A percentile compares a stretch with the other conserved stretches of the same genome.
These are phyloP conservation scores for Glyptemys insculpta DNA, from an alignment of 2,797 vertebrate species.

Conservation along the genomic window DNA sequence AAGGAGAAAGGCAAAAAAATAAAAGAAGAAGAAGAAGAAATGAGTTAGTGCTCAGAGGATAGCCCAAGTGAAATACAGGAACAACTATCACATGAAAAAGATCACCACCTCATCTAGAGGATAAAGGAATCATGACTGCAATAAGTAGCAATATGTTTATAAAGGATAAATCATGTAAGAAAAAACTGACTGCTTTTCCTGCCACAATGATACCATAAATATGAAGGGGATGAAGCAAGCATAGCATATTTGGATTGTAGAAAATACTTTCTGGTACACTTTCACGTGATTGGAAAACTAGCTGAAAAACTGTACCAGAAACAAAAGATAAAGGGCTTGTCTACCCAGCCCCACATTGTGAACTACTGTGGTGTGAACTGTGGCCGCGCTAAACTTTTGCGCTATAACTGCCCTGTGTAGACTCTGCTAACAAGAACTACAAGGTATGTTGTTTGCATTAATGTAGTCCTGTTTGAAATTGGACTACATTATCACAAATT, in stretches of 20 bases:
- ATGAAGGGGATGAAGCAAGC: not conserved
- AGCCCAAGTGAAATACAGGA: not conserved
- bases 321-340: not conserved
- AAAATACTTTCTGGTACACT: not conserved
- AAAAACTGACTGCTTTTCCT: not conserved
- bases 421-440: not conserved
- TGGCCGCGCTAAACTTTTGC: rapidly evolving
- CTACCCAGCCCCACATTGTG: not conserved
- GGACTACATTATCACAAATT: not conserved
- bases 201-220: not conserved
- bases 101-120: not conserved
- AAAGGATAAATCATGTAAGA: not conserved
- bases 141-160: not conserved
- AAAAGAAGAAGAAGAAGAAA: not conserved
- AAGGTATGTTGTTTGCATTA: not conserved
- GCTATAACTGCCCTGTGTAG: not conserved
- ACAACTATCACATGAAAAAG: not conserved
- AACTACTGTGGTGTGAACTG: not conserved
- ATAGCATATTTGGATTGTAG: not conserved
- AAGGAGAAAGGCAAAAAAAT: not conserved
- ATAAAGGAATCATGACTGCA: not conserved
- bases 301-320: not conserved
- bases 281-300: not conserved
- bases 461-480: not conserved
- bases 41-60: not conserved